phyloP scores from a whole-genome alignment of 2,888 invertebrate species.

The Pterostichus niger region DNA sequence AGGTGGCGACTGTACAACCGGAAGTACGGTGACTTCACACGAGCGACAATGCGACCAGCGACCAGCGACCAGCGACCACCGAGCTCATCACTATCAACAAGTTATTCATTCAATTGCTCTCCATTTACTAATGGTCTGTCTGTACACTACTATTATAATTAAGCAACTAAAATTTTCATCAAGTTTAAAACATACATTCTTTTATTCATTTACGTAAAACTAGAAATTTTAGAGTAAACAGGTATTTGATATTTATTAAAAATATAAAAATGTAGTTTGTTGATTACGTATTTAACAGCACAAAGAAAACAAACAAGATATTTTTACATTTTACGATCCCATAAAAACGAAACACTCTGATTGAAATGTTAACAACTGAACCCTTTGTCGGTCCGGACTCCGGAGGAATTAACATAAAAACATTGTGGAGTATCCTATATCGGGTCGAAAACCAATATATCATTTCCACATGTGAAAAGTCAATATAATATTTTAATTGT shows the following conservation, averaged over 20 bases:
- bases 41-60: neutral
- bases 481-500: too few species aligned
- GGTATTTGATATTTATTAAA: too few species aligned
- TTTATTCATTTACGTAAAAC: too few species aligned
- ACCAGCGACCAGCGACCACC: neutral
- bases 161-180: too few species aligned
- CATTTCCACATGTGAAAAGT: too few species aligned
- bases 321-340: constrained; percentile 11
- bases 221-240: too few species aligned
- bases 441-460: neutral
- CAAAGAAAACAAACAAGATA: neutral
- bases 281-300: neutral
- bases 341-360: neutral
- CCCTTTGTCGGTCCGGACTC: neutral
- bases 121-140: too few species aligned
- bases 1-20: constrained; percentile 13
- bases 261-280: neutral
- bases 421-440: neutral
- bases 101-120: too few species aligned
- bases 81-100: too few species aligned
- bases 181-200: too few species aligned
- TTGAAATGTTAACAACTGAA: neutral
- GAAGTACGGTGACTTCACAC: constrained; percentile 35
- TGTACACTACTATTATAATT: neutral
- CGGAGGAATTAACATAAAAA: neutral